These are phyloP conservation scores for Coryphaenoides rupestris DNA, from an alignment of 2,113 vertebrate genomes.

Conservation along the genomic window DNA sequence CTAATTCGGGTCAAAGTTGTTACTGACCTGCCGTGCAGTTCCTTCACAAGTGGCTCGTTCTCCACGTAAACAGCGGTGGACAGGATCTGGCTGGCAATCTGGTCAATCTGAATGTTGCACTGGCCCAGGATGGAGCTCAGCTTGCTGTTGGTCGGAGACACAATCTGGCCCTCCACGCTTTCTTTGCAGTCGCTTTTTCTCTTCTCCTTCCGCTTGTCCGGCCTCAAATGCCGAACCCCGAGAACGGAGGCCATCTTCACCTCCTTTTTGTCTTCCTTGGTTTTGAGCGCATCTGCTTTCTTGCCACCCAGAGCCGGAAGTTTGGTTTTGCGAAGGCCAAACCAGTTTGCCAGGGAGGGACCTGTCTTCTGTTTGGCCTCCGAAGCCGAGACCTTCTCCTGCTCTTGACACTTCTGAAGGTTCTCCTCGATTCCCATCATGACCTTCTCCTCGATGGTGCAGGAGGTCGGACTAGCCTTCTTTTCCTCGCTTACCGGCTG, in stretches of 20 bases:
- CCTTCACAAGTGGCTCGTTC: conserved; percentile 83
- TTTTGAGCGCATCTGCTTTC: conserved; percentile 77
- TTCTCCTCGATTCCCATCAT: conserved; percentile 94
- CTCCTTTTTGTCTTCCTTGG: conserved; percentile 84
- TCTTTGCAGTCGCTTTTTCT: conserved; percentile 74
- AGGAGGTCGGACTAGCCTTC: conserved; percentile 53
- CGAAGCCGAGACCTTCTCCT: conserved; percentile 68
- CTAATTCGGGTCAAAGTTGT: conserved; percentile 1
- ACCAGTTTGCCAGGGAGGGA: conserved; percentile 89
- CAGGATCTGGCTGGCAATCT: conserved; percentile 66
- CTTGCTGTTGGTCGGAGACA: conserved; percentile 53
- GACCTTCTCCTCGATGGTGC: conserved; percentile 91
- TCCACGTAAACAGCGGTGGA: conserved; percentile 60
- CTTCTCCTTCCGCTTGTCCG: conserved; percentile 84
- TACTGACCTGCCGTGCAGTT: conserved; percentile 84
- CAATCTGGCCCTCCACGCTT: conserved; percentile 70
- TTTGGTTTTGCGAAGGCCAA: conserved; percentile 85
- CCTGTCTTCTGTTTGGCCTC: conserved; percentile 78
- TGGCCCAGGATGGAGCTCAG: conserved; percentile 70
- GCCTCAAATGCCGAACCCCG: conserved; percentile 77
- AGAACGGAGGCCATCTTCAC: conserved; percentile 77
- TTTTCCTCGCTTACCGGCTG: conserved; percentile 58
- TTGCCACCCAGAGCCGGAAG: conserved; percentile 82
- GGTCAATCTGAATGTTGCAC: conserved; percentile 69
- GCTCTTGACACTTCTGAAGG: conserved; percentile 83